Evolutionary conservation across 92 coral and sea anemone genomes (phyloP), one percentile per base, ranked within the genome.

Genomic region (Metridium senile): DNA sequence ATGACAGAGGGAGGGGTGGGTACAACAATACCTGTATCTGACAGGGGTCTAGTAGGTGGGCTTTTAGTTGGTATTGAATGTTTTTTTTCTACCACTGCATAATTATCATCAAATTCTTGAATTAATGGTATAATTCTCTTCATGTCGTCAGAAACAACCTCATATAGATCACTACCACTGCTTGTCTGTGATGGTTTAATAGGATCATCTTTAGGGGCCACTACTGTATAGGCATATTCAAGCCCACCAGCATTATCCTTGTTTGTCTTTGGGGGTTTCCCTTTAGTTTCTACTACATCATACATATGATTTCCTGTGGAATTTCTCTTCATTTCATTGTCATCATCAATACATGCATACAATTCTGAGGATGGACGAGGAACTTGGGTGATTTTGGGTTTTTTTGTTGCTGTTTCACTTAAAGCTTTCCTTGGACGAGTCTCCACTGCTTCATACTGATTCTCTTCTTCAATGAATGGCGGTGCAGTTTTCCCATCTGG

Each of bases 401-500:
- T 23, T 46, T 74, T 63, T 10, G 21, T 53, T 13, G 35, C 43
- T 9, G 31, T 61, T 74, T 78, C 81, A 19, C 89, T 33, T 72
- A 73, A 19, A 1, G 82, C 58, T 31, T 31, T 72, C n/a, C 71
- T 51, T 46, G 57, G 66, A 17, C 88, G 72, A 39, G 8, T 20
- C 23, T 79, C 93, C 10, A 88, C 93, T 0, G 33, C 62, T 21
- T 88, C 93, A 29, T 88, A 88, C 43, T 84, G 71, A 2, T 71
- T 62, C 20, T 84, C 86, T 22, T 78, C 85, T 51, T 52, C 71
- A 19, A 58, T 11, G 11, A 19, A 81, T 4, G 72, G 28, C 0
- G 86, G 82, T 17, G 67, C 72, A 33, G 25, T 19, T 27, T 63
- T 29, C 17, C 84, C 70, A 26, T 19, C 22, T 62, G 83, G 90